Base-by-base conservation (phyloP, 2,797 vertebrate species). In the Leptatherina wallacei region DNA sequence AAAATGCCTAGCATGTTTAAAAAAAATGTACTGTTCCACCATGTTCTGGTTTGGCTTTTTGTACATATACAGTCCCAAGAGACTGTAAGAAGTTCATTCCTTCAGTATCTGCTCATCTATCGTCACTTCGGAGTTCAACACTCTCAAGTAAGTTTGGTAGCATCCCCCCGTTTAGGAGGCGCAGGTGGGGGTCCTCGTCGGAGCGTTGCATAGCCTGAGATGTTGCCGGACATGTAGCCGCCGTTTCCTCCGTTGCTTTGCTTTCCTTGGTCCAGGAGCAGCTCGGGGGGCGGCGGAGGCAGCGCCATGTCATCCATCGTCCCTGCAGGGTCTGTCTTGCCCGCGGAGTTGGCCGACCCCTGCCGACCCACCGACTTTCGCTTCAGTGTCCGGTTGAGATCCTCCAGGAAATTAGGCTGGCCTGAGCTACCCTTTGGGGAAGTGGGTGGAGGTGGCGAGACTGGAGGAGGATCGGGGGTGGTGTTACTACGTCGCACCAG, bases 161-260 rank as follows among this genome's bases (percentile, higher is more conserved):
- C 92, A 78, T 98, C 95, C 92, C 98, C 98, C 83, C 98, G 95
- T 77, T 99, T 99, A 2, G 98, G 98, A 6, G 98, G 97, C 0
- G 98, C 93, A 0, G 98, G 97, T 0, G 98, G 97, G 0, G 98
- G 97, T 20, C 97, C 98, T 68, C 96, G 93, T 86, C 97, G 93
- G 89, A 99, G 81, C 0, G 98, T 99, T 94, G 98, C 98, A 95
- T 99, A 99, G 95, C 97, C 97, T 11, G 97, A 97, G 93, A 99
- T 95, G 55, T 96, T 97, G 67, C 95, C 92, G 30, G 96, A 95
- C 83, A 94, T 94, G n/a, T 94, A 96, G 73, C 89, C 81, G 1
- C 87, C 88, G 0, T 90, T 91, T 40, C 87, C 91, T 51, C 91
- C 92, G 0, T 92, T 93, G 74, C 93, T 94, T 7, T 93, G 94